Percentiles rank a stretch among this genome's conserved stretches.
These are phyloP conservation scores for Clarias magur DNA, from an alignment of 2,113 vertebrate genomes.

Conservation along the genomic window DNA sequence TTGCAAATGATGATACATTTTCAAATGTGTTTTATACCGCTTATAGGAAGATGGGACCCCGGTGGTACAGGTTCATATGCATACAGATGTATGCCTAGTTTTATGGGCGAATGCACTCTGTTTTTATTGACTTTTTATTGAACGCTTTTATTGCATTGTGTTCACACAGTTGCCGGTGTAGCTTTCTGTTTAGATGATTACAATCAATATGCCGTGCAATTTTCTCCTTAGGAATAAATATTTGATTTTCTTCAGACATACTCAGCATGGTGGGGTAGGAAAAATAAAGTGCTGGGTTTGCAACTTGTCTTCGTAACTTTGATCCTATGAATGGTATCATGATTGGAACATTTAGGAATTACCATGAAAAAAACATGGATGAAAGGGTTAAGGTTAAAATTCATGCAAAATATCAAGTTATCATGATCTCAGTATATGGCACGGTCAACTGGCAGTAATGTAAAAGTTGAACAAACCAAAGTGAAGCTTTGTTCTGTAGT, in stretches of 20 bases:
- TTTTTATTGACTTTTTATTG: conserved; percentile 16
- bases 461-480: background rate
- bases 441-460: background rate
- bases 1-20: background rate
- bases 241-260: conserved; percentile 2
- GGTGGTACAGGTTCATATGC: background rate
- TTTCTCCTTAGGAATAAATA: conserved; percentile 12
- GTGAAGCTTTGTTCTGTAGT: background rate
- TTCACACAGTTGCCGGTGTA: conserved; percentile 15
- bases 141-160: conserved; percentile 14
- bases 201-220: conserved; percentile 18
- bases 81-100: background rate
- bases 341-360: background rate
- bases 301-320: conserved; percentile 6
- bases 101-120: background rate
- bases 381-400: background rate
- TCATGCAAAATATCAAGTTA: background rate
- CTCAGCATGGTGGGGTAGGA: background rate
- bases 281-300: conserved; percentile 4
- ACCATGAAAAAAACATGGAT: background rate
- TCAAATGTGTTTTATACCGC: background rate
- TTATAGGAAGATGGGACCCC: background rate
- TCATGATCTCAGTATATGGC: background rate
- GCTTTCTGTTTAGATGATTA: conserved; percentile 6
- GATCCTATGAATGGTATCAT: conserved; percentile 7